phyloP scores from a whole-genome alignment of 2,888 invertebrate genomes.

The Andrena trimmerana region DNA sequence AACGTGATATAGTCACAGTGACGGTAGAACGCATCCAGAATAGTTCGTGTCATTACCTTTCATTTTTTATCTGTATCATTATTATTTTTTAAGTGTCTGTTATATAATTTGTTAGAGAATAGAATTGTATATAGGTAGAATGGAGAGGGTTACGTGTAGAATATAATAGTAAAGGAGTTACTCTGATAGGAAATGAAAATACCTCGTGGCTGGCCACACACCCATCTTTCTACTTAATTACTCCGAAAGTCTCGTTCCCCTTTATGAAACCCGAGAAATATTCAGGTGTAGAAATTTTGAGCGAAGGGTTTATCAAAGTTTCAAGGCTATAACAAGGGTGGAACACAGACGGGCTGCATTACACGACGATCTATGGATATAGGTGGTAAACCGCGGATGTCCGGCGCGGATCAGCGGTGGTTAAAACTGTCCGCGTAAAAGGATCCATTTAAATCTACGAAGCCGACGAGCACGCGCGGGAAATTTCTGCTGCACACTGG shows the following conservation, averaged over 20 bases:
- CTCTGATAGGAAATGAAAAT: not conserved
- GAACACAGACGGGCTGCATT: constrained; percentile 56
- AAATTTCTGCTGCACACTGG: constrained; percentile 54
- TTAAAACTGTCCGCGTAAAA: constrained; percentile 71
- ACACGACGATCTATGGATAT: constrained; percentile 65
- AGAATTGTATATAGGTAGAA: too few species aligned
- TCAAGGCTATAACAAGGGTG: constrained; percentile 18
- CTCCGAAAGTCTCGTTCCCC: not conserved
- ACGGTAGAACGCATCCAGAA: too few species aligned
- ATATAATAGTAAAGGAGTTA: too few species aligned
- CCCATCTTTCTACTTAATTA: not conserved
- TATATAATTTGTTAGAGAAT: too few species aligned
- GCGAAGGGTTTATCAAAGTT: constrained; percentile 36
- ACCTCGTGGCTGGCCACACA: not conserved
- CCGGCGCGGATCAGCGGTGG: constrained; percentile 67
- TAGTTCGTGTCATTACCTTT: too few species aligned
- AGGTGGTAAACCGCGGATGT: constrained; percentile 70
- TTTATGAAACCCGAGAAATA: not conserved
- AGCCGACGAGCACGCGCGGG: constrained; percentile 52
- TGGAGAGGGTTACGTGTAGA: too few species aligned
- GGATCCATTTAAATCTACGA: constrained; percentile 70
- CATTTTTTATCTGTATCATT: too few species aligned
- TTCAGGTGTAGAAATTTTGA: not conserved
- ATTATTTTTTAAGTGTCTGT: too few species aligned
- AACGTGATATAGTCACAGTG: not conserved